Percentiles rank a stretch among this genome's conserved stretches.
phyloP scores from a whole-genome alignment of 2,888 invertebrate genomes.

The Eristalis arbustorum region DNA sequence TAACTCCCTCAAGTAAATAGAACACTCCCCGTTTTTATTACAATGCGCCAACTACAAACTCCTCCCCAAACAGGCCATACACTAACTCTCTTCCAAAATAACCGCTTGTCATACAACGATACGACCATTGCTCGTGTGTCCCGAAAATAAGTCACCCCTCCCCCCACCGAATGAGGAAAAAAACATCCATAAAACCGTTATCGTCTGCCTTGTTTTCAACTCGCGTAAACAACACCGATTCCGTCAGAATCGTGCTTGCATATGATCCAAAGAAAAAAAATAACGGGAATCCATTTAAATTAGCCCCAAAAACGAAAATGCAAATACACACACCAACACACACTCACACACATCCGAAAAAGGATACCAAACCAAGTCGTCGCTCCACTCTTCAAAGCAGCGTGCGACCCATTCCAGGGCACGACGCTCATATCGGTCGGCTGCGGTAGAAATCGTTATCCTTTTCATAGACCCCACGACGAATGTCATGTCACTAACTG shows the following conservation, averaged over 20 bases:
- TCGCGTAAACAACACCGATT: neutral
- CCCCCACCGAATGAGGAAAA: neutral
- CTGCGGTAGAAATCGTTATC: constrained; percentile 50
- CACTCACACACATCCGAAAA: no score
- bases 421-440: neutral
- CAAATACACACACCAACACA: neutral
- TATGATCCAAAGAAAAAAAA: constrained; percentile 7
- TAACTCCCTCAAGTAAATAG: neutral
- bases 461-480: constrained; percentile 54
- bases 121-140: neutral
- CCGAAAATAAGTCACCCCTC: neutral
- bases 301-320: constrained; percentile 29
- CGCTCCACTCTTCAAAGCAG: constrained; percentile 1
- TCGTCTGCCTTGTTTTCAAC: neutral
- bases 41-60: neutral
- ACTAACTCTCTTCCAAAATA: neutral
- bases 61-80: neutral
- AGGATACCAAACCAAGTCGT: neutral
- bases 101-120: neutral
- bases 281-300: constrained; percentile 48
- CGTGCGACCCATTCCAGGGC: neutral
- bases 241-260: constrained; percentile 15
- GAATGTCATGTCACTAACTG: constrained; percentile 69
- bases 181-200: neutral
- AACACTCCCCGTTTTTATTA: neutral